phyloP scores from a whole-genome alignment of 2,888 invertebrate species.

The Cryptocephalus moraei region DNA sequence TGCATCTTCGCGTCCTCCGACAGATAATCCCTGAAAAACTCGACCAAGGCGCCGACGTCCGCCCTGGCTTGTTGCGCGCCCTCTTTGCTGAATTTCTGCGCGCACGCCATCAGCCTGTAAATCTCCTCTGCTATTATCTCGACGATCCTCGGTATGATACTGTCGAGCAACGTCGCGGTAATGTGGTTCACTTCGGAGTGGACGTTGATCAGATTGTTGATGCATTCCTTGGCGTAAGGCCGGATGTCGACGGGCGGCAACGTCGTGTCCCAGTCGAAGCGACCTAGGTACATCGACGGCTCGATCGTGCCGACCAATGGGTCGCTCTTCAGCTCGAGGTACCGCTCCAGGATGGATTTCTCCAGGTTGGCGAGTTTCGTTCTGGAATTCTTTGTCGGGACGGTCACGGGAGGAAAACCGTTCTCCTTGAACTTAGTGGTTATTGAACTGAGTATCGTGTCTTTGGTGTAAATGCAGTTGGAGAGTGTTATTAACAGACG shows the following conservation, averaged over 20 bases:
- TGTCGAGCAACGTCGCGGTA: constrained; percentile 66
- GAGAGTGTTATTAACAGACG: constrained; percentile 76
- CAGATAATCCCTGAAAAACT: constrained; percentile 50
- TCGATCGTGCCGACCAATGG: constrained; percentile 94
- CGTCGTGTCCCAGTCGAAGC: constrained; percentile 76
- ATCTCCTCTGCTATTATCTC: constrained; percentile 90
- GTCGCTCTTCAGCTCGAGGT: constrained; percentile 84
- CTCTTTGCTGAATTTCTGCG: constrained; percentile 54
- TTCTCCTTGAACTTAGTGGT: constrained; percentile 54
- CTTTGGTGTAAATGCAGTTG: constrained; percentile 78
- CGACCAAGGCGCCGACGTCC: constrained; percentile 60
- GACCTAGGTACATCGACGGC: constrained; percentile 88
- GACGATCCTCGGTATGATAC: constrained; percentile 66
- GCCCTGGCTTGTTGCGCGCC: constrained; percentile 72
- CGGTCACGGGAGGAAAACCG: constrained; percentile 61
- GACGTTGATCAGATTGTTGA: constrained; percentile 71
- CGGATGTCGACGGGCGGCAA: constrained; percentile 66
- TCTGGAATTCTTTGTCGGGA: constrained; percentile 58
- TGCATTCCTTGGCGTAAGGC: constrained; percentile 82
- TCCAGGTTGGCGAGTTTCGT: constrained; percentile 52
- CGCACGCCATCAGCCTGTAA: constrained; percentile 75
- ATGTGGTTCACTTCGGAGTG: constrained; percentile 69
- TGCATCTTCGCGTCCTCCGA: constrained; percentile 41
- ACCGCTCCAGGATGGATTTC: constrained; percentile 62
- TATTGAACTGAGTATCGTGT: constrained; percentile 62